Evolutionary conservation across 1,140 invertebrate species (phyloP), one percentile per base, ranked within the genome.

Genomic region (Pseudomyrmex flavicornis): DNA sequence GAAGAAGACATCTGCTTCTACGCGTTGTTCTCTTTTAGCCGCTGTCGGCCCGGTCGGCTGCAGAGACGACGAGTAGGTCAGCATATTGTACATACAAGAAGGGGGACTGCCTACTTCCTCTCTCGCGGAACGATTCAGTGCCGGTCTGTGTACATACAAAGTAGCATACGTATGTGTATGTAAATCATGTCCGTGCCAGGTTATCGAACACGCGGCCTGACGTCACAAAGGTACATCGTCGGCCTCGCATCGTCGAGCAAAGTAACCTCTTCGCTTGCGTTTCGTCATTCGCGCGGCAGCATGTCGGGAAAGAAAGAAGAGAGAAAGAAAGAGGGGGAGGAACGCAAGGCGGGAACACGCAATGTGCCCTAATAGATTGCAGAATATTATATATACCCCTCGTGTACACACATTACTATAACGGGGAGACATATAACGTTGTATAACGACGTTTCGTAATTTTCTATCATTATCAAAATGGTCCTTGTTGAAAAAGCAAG

Each of bases 221-320:
- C 92, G 93, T 93, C 92, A 94, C 88, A 91, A 90, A 93, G 89
- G 92, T 91, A 91, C 91, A 93, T 93, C 91, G 90, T n/a, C 74
- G 62, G 65, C 66, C 88, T 91, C 92, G 91, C 92, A 92, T 93
- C 92, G 92, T 84, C 88, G 90, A 88, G 91, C 90, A 93, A 93
- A 93, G 93, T 90, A 92, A 91, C 91, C 35, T 80, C 65, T 70
- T 90, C 88, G 80, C 61, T 86, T 85, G 82, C 85, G 88, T 89
- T 89, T 89, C 87, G 87, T 89, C 88, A 89, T 56, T 88, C 88
- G 85, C 87, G 79, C 88, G 88, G 82, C 88, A 89, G 76, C 77
- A 73, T 9, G 48, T 35, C 83, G 68, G 72, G 75, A 82, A 72
- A 75, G 59, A 58, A 46, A 62, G 48, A 66, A 56, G 58, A 88